phyloP scores from a whole-genome alignment of 2,797 vertebrate species.

The Pseudocheirus occidentalis region DNA sequence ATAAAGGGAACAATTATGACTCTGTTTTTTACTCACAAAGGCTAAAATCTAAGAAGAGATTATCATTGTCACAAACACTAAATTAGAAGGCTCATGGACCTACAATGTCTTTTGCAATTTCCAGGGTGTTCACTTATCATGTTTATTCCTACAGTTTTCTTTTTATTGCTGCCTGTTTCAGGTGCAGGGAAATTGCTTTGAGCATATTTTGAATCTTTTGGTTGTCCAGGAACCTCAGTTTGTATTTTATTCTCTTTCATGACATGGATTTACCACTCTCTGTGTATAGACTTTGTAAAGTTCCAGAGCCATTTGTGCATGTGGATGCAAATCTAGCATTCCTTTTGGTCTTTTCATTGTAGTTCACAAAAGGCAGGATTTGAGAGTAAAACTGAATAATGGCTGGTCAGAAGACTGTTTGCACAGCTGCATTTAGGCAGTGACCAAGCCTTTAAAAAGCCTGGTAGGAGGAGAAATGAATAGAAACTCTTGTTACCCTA shows the following conservation, averaged over 20 bases:
- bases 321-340: constrained; percentile 63
- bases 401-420: constrained; percentile 82
- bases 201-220: constrained; percentile 39
- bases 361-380: constrained; percentile 55
- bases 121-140: constrained; percentile 34
- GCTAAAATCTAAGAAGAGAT: constrained; percentile 42
- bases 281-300: constrained; percentile 23
- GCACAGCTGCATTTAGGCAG: constrained; percentile 82
- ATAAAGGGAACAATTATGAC: constrained; percentile 52
- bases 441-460: constrained; percentile 78
- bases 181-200: neutral
- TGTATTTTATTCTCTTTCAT: constrained; percentile 48
- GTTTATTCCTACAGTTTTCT: constrained; percentile 32
- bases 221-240: constrained; percentile 37
- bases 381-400: constrained; percentile 75
- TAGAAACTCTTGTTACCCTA: constrained; percentile 76
- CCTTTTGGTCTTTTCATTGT: constrained; percentile 60
- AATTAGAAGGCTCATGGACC: constrained; percentile 7
- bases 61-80: constrained; percentile 32
- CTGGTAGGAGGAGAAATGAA: constrained; percentile 76
- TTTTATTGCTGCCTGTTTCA: constrained; percentile 56
- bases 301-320: constrained; percentile 50
- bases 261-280: constrained; percentile 52
- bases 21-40: constrained; percentile 52
- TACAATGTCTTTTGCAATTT: constrained; percentile 58